Base-by-base conservation (phyloP, 2,797 vertebrate species). In the Gallirallus australis region DNA sequence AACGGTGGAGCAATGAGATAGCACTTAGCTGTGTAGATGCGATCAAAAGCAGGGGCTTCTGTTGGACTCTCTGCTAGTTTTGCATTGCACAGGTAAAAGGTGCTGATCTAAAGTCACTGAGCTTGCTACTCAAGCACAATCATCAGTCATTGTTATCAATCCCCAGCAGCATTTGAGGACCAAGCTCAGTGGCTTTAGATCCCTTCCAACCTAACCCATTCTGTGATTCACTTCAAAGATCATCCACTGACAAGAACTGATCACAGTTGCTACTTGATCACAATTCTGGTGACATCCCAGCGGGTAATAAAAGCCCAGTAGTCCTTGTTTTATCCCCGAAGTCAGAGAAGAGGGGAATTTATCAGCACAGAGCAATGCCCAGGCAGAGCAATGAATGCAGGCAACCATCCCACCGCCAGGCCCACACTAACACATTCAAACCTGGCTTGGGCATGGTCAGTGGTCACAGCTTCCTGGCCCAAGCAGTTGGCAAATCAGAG, bases 361-460 rank as follows among this genome's bases (percentile, higher is more conserved):
- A 56, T 69, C 37, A 73, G 59, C 23, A 52, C 2, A 52, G 60
- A 90, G 13, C 13, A 45, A 24, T 45, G 5, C 2, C 40, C 64
- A 72, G 5, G n/a, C 20, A 73, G 6, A 59, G 11, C 0, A 0
- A 40, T 53, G 54, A 16, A 56, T 63, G 42, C 25, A 64, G 24
- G 59, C 71, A 82, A 52, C 39, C 3, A 1, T 35, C 28, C 15
- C 4, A 4, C 20, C 69, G 63, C 23, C 25, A 61, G 63, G 25
- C 23, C 16, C 13, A 31, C 0, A 1, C 12, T 6, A 30, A 12
- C 6, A n/a, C 11, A 1, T 59, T 90, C 42, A 77, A 24, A 65
- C 31, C 19, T 48, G 28, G 2, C 17, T 33, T 35, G n/a, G 37
- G 9, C 21, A 3, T 14, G 15, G n/a, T 9, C 39, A 73, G 13